Conservation (phyloP, 2,888 invertebrate genomes). For the Melinaea marsaeus region DNA sequence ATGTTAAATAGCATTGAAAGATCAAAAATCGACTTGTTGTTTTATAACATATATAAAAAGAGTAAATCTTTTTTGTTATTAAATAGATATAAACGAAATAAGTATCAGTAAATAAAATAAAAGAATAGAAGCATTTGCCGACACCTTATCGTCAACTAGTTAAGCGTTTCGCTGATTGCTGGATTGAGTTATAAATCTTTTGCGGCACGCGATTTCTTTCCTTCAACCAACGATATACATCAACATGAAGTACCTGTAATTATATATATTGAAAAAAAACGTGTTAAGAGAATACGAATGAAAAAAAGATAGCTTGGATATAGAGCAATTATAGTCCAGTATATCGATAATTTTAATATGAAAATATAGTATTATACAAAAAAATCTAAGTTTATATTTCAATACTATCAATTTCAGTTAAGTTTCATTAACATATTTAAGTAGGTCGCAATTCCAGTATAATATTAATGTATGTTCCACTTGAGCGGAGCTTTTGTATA, state of each 20-base stretch:
- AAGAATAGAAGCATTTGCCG: slow-evolving; percentile 61
- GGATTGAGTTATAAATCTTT: slow-evolving; percentile 74
- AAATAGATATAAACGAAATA: no score
- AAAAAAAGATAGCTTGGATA: no score
- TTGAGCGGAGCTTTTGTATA: slow-evolving; percentile 29
- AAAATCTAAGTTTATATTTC: background rate
- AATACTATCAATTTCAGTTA: background rate
- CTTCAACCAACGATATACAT: slow-evolving; percentile 44
- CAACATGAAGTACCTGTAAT: slow-evolving; percentile 35
- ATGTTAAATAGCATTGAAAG: no score
- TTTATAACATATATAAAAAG: no score
- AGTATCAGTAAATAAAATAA: no score
- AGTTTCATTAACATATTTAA: slow-evolving; percentile 12
- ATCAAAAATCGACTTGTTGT: no score
- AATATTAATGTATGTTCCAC: slow-evolving; percentile 16
- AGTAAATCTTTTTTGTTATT: no score
- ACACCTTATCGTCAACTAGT: slow-evolving; percentile 73
- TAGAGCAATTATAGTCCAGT: no score
- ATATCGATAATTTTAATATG: no score
- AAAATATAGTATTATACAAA: no score
- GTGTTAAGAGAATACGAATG: no score
- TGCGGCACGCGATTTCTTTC: slow-evolving; percentile 66
- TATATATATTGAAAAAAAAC: no score
- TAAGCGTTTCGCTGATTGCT: slow-evolving; percentile 74
- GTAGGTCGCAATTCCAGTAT: slow-evolving; percentile 7